Conservation (phyloP, 1,140 invertebrate species). For the Musca vetustissima region DNA sequence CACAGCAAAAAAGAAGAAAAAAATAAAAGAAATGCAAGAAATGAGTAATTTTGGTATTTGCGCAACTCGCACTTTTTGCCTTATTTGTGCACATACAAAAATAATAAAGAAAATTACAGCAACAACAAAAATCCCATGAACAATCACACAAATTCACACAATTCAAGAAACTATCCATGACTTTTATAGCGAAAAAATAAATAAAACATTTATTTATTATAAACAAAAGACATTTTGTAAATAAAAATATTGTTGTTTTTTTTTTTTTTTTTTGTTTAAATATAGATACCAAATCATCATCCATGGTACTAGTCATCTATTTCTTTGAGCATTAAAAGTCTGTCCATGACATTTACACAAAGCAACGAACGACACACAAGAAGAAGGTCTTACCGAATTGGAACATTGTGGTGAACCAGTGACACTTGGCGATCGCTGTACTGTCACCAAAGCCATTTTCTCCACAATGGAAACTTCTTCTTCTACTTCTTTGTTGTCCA, state of each 20-base stretch:
- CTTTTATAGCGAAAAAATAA: no score
- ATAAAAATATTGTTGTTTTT: no score
- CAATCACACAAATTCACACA: no score
- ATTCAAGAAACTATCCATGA: no score
- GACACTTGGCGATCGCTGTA: slow-evolving; percentile 69
- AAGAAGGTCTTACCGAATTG: slow-evolving; percentile 48
- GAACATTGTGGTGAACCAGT: slow-evolving; percentile 68
- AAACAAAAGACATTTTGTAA: no score
- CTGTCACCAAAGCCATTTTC: slow-evolving; percentile 69
- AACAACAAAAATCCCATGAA: no score
- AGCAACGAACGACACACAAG: background rate
- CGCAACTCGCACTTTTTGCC: slow-evolving; percentile 31
- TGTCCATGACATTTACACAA: slow-evolving; percentile 17
- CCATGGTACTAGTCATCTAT: no score
- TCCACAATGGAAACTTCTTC: background rate
- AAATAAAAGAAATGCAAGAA: slow-evolving; percentile 23
- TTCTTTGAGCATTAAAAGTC: no score
- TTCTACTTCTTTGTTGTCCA: background rate
- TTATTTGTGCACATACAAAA: slow-evolving; percentile 29
- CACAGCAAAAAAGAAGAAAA: no score
- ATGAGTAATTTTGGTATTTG: slow-evolving; percentile 30
- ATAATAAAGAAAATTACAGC: background rate
- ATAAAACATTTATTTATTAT: no score
- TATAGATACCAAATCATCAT: no score
- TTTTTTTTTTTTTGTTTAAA: no score